Base-by-base conservation (phyloP, 2,113 vertebrate genomes). In the Crotalus helleri region DNA sequence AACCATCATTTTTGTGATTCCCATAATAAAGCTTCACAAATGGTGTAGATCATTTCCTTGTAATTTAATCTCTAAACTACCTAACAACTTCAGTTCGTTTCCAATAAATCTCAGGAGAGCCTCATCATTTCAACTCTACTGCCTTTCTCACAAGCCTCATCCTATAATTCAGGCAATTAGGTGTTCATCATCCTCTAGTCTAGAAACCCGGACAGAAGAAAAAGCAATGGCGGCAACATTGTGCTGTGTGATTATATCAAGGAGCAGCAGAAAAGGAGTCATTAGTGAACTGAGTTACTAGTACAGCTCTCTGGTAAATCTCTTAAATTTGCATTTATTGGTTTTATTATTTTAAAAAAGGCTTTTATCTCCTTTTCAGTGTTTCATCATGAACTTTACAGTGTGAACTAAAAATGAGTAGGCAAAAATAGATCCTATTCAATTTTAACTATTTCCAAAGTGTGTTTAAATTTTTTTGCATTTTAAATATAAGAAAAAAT, bases 41-140 rank as follows among this genome's bases (percentile, higher is more conserved):
- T 95, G 96, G 93, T 92, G 91, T 94, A 95, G 95, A 97, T 96
- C 96, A 96, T 95, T 96, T 95, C 95, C 87, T 91, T 96, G 94
- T 97, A 97, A 97, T 97, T 97, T 95, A 91, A 94, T 96, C 96
- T 95, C 95, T 92, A 94, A 96, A 95, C 96, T 95, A 94, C 93
- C 95, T 95, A 94, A 95, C 92, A 95, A 95, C 91, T 89, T 96
- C 55, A 0, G 96, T 96, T 97, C 94, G 94, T 97, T 97, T 96
- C 97, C 92, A 96, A 95, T 97, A 96, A 93, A 85, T 92, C 88
- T 93, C 1, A 74, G 94, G 88, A 96, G 93, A 94, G 94, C 93
- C 94, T 95, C 90, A 95, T 94, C 81, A 92, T 96, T 95, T 96
- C 61, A 88, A 89, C 39, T 87, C 89, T 33, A 86, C 88, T 88